Percentiles rank a stretch among this genome's conserved stretches.
phyloP scores from a whole-genome alignment of 1,140 invertebrate species.

The Dendroctonus ponderosae region DNA sequence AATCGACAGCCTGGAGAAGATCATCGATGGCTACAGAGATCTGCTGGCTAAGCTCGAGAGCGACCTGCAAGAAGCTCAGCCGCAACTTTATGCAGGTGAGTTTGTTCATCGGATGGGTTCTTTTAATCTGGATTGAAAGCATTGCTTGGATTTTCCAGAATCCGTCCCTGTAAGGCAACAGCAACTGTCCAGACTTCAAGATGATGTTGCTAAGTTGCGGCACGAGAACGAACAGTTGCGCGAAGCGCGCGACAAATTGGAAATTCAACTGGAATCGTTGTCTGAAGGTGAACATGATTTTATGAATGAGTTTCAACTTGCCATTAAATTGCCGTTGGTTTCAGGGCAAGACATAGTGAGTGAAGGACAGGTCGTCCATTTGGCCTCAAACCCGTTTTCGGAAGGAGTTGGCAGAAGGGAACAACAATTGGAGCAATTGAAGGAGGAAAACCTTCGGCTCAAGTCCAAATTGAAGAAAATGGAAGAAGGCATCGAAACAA shows the following conservation, averaged over 20 bases:
- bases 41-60: constrained; percentile 66
- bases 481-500: constrained; percentile 60
- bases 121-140: background rate
- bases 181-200: constrained; percentile 51
- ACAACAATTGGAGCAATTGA: constrained; percentile 65
- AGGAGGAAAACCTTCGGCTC: constrained; percentile 65
- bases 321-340: background rate
- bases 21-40: constrained; percentile 66
- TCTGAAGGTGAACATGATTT: constrained; percentile 48
- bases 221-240: constrained; percentile 59
- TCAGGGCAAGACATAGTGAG: constrained; percentile 50
- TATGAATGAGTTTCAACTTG: background rate
- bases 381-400: constrained; percentile 70
- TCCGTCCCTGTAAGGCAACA: constrained; percentile 44
- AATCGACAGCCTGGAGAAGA: constrained; percentile 65
- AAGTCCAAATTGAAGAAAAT: constrained; percentile 58
- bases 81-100: constrained; percentile 35
- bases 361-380: constrained; percentile 61
- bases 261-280: constrained; percentile 62
- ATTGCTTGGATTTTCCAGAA: constrained; percentile 28
- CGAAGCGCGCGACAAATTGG: constrained; percentile 62
- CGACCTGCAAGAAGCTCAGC: constrained; percentile 55
- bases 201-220: constrained; percentile 55
- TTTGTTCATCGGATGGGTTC: background rate
- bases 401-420: constrained; percentile 53